phyloP scores from a whole-genome alignment of 1,140 invertebrate genomes.

The Lordiphosa stackelbergi region DNA sequence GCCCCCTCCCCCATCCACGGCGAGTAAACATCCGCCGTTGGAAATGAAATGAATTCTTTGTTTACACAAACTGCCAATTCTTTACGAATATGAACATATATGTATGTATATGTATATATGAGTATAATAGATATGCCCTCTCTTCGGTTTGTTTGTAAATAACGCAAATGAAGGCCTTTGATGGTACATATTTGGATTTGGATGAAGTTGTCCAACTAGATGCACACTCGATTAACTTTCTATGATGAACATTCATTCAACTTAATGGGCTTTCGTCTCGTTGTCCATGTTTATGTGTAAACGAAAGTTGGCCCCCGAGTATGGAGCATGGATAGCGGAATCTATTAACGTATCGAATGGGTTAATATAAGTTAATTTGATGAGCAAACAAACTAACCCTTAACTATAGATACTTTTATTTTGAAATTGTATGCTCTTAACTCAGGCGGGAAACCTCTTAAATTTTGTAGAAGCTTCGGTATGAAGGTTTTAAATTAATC shows the following conservation, averaged over 20 bases:
- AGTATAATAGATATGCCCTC: constrained; percentile 18
- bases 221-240: constrained; percentile 46
- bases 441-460: too few relatives aligned
- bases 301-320: constrained; percentile 41
- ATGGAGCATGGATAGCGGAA: constrained; percentile 10
- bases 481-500: too few relatives aligned
- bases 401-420: too few relatives aligned
- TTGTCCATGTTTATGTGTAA: constrained; percentile 40
- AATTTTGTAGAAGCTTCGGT: too few relatives aligned
- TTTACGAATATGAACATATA: constrained; percentile 26
- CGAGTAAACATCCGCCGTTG: constrained; percentile 55
- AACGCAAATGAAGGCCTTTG: constrained; percentile 52
- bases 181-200: constrained; percentile 18
- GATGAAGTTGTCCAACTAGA: constrained; percentile 5
- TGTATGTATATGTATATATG: constrained; percentile 22
- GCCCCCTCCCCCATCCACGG: constrained; percentile 10
- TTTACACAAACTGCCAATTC: constrained; percentile 35
- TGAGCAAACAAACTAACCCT: too few relatives aligned
- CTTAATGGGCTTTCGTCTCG: constrained; percentile 59
- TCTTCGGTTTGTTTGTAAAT: constrained; percentile 59
- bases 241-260: constrained; percentile 41
- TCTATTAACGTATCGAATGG: constrained; percentile 11
- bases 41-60: constrained; percentile 63
- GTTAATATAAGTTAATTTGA: neutral
- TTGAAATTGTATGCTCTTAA: too few relatives aligned